Percentiles rank a stretch among this genome's conserved stretches.
phyloP scores from a whole-genome alignment of 1,140 invertebrate genomes.

The Penaeus vannamei region DNA sequence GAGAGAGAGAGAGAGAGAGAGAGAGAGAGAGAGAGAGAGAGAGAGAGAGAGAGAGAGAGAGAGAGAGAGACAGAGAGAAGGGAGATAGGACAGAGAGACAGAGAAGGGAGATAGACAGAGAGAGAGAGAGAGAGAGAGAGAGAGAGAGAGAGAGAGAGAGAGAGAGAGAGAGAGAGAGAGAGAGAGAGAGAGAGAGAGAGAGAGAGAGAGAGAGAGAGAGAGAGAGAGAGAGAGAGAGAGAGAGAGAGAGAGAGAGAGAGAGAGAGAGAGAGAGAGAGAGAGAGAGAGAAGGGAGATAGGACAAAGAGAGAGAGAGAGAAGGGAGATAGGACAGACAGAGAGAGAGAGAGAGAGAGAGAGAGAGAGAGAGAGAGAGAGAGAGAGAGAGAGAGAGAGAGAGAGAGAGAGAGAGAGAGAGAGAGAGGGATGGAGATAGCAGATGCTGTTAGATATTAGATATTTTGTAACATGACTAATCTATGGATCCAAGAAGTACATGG shows the following conservation, averaged over 20 bases:
- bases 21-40: too few relatives aligned
- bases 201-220: background rate
- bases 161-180: slow-evolving; percentile 11
- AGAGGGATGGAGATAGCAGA: too few relatives aligned
- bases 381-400: background rate
- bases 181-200: background rate
- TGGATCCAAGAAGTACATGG: too few relatives aligned
- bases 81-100: too few relatives aligned
- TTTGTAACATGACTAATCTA: too few relatives aligned
- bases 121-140: background rate
- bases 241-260: slow-evolving; percentile 67
- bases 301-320: background rate
- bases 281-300: too few relatives aligned
- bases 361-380: slow-evolving; percentile 53
- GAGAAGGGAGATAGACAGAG: background rate
- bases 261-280: slow-evolving; percentile 35
- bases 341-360: slow-evolving; percentile 65
- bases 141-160: slow-evolving; percentile 20
- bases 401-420: background rate
- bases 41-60: too few relatives aligned
- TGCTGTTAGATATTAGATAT: too few relatives aligned
- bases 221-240: slow-evolving; percentile 10
- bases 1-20: too few relatives aligned
- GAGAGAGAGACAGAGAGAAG: too few relatives aligned
- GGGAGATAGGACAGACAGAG: background rate